Percentiles rank a stretch among this genome's conserved stretches.
These are phyloP conservation scores for Drosophila nr. perissopoda DNA, from an alignment of 2,888 invertebrate genomes.

Conservation along the genomic window DNA sequence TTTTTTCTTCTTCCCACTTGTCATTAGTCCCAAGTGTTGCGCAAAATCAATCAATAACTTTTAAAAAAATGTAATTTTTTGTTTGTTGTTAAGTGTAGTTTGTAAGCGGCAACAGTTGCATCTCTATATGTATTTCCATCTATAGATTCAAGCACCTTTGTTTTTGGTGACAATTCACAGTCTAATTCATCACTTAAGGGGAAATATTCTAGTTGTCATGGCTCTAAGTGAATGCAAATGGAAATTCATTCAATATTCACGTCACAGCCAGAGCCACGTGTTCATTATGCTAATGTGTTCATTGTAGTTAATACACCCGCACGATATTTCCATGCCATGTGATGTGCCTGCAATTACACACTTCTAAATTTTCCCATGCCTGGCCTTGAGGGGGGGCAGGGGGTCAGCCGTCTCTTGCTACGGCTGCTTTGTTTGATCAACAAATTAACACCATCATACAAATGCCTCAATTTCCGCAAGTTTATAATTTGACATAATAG, in stretches of 20 bases:
- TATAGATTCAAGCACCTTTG: background rate
- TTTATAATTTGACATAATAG: conserved; percentile 43
- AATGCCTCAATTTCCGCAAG: conserved; percentile 73
- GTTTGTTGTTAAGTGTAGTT: conserved; percentile 16
- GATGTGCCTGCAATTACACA: conserved; percentile 16
- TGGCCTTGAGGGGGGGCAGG: conserved; percentile 29
- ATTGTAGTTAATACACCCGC: background rate
- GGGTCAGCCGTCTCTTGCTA: background rate
- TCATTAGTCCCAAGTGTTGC: conserved; percentile 43
- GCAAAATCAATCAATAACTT: conserved; percentile 37
- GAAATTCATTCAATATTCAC: conserved; percentile 2
- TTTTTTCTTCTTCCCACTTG: conserved; percentile 13
- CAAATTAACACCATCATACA: conserved; percentile 59
- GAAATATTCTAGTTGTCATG: conserved; percentile 10
- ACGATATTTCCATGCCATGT: conserved; percentile 6
- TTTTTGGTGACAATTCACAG: conserved; percentile 21
- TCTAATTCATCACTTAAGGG: conserved; percentile 11
- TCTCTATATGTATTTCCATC: background rate
- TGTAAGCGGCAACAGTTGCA: background rate
- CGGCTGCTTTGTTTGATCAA: conserved; percentile 40
- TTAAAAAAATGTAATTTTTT: background rate
- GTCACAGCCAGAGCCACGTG: conserved; percentile 5
- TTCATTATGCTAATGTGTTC: conserved; percentile 9
- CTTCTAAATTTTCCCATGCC: conserved; percentile 17
- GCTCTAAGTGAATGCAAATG: conserved; percentile 4